Conservation (phyloP, 1,140 invertebrate genomes). For the Archivesica marissinica region DNA sequence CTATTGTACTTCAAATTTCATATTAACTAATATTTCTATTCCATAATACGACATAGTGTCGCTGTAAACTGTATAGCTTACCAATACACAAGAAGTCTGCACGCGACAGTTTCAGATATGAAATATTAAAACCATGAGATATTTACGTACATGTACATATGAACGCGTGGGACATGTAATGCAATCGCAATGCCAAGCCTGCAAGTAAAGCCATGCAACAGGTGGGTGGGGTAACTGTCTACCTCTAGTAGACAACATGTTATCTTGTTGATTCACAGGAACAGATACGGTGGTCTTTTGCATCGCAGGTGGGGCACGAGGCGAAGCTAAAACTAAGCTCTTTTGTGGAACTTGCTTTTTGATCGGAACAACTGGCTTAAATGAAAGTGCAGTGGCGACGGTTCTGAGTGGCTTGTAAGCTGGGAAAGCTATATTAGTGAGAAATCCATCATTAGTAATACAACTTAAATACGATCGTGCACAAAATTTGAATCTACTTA, state of each 20-base stretch:
- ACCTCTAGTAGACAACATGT: not conserved
- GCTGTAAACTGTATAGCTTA: too few species aligned
- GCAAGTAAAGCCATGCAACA: conserved; percentile 37
- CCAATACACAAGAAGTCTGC: too few species aligned
- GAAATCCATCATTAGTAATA: not conserved
- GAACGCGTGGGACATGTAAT: not conserved
- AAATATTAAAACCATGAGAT: too few species aligned
- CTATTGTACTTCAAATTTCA: too few species aligned
- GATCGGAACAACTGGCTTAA: conserved; percentile 2
- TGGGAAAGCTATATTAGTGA: conserved; percentile 5
- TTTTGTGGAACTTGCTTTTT: conserved; percentile 22
- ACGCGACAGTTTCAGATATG: too few species aligned
- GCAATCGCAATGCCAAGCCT: conserved; percentile 2
- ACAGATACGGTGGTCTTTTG: not conserved
- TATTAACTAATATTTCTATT: too few species aligned
- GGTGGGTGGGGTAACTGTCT: not conserved
- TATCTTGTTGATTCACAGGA: not conserved
- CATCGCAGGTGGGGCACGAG: not conserved
- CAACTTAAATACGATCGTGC: not conserved
- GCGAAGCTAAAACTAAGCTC: conserved; percentile 22
- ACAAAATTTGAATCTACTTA: not conserved
- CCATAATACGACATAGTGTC: too few species aligned
- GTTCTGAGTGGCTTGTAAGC: not conserved
- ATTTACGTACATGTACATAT: too few species aligned
- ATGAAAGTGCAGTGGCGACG: not conserved